phyloP scores from a whole-genome alignment of 2,888 invertebrate genomes.

The Drosophila monieri region DNA sequence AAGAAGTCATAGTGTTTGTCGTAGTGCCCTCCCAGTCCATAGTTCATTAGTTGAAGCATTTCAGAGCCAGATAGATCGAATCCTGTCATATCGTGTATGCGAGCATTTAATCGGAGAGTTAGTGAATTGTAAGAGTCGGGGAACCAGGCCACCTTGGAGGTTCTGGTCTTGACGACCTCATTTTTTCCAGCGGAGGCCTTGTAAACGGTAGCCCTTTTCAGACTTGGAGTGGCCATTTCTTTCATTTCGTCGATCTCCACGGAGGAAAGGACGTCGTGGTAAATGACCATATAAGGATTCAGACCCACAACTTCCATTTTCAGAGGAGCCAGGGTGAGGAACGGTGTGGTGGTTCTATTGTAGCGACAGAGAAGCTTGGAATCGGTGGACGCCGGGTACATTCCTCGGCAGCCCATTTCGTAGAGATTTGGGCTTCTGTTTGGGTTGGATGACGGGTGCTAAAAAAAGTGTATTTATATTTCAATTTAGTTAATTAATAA shows the following conservation, averaged over 20 bases:
- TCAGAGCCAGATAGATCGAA: constrained; percentile 73
- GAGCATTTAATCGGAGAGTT: constrained; percentile 60
- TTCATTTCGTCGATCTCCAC: constrained; percentile 72
- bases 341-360: constrained; percentile 73
- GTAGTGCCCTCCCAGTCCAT: constrained; percentile 81
- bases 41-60: constrained; percentile 80
- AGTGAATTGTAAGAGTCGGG: constrained; percentile 51
- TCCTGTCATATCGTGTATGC: constrained; percentile 79
- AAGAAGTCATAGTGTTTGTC: constrained; percentile 79
- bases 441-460: constrained; percentile 21
- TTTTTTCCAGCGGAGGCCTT: constrained; percentile 21
- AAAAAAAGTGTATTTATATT: background rate
- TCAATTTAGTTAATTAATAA: background rate
- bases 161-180: constrained; percentile 60
- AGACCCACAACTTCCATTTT: constrained; percentile 78
- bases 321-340: constrained; percentile 76
- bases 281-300: constrained; percentile 79
- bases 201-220: constrained; percentile 76
- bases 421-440: constrained; percentile 13
- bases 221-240: constrained; percentile 57
- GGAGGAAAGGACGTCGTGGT: constrained; percentile 73
- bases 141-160: constrained; percentile 81
- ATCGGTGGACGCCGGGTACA: constrained; percentile 39
- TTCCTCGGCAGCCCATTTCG: constrained; percentile 75
- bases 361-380: constrained; percentile 70